Evolutionary conservation across 2,888 invertebrate genomes (phyloP).

Genomic region (Ornithoptera priamus): DNA sequence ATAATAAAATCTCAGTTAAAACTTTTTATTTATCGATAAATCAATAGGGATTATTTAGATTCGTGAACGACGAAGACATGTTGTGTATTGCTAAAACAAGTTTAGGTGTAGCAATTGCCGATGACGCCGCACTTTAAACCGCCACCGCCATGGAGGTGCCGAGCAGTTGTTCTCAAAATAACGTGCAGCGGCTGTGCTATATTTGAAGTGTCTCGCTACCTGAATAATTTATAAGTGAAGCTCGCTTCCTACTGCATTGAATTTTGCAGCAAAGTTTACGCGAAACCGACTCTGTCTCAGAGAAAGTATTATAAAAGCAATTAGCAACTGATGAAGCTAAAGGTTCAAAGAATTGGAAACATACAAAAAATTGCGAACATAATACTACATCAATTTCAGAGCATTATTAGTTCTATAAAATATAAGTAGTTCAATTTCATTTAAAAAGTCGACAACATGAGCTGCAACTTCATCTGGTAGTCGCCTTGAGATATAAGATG

Average conservation of each 20-base stretch:
- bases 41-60: not conserved
- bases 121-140: conserved; percentile 9
- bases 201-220: conserved; percentile 75
- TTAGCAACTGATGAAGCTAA: not conserved
- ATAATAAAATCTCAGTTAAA: too few species aligned
- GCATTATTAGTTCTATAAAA: too few species aligned
- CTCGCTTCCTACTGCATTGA: conserved; percentile 67
- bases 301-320: conserved; percentile 33
- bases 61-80: not conserved
- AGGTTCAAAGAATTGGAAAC: not conserved
- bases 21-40: too few species aligned
- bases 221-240: conserved; percentile 77
- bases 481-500: too few species aligned
- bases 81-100: not conserved
- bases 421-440: too few species aligned
- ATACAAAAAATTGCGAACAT: too few species aligned
- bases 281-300: conserved; percentile 52
- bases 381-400: too few species aligned
- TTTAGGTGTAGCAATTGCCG: conserved; percentile 3
- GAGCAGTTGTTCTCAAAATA: conserved; percentile 69
- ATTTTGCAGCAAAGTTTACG: conserved; percentile 63
- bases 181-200: conserved; percentile 65
- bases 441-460: too few species aligned
- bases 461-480: too few species aligned
- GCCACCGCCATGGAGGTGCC: conserved; percentile 6